Conservation (phyloP, 2,888 invertebrate species). For the Ophonus ardosiacus region DNA sequence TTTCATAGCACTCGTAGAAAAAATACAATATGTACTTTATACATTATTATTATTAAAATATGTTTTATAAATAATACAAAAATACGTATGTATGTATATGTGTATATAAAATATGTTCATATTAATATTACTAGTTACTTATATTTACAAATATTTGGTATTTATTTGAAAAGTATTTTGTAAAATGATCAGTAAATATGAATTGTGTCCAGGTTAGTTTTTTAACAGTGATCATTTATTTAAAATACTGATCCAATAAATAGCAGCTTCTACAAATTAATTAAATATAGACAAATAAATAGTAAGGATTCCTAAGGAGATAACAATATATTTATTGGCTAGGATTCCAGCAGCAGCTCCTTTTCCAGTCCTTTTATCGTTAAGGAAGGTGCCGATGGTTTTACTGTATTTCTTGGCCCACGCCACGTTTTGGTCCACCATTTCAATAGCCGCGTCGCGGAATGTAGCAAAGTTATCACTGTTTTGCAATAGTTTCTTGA, state of each 20-base stretch:
- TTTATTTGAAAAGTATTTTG: too few species aligned
- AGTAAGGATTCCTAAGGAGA: neutral
- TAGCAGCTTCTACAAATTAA: neutral
- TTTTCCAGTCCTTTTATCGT: neutral
- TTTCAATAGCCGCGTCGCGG: constrained; percentile 69
- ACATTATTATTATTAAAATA: too few species aligned
- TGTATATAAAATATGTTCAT: neutral
- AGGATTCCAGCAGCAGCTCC: neutral
- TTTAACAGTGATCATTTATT: too few species aligned
- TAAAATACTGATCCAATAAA: too few species aligned
- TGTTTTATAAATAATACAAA: neutral
- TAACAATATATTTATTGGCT: neutral
- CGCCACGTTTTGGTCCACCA: constrained; percentile 71
- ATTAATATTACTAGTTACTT: neutral
- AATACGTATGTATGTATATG: neutral
- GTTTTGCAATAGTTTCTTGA: constrained; percentile 24
- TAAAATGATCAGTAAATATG: too few species aligned
- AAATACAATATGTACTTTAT: too few species aligned
- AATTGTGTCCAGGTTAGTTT: too few species aligned
- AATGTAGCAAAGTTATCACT: neutral
- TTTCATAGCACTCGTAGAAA: too few species aligned
- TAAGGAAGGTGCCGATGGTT: constrained; percentile 1
- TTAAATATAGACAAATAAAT: neutral
- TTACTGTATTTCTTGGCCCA: constrained; percentile 70
- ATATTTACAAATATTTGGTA: neutral